phyloP scores from a whole-genome alignment of 2,113 vertebrate species.

The Aegotheles bennettii region DNA sequence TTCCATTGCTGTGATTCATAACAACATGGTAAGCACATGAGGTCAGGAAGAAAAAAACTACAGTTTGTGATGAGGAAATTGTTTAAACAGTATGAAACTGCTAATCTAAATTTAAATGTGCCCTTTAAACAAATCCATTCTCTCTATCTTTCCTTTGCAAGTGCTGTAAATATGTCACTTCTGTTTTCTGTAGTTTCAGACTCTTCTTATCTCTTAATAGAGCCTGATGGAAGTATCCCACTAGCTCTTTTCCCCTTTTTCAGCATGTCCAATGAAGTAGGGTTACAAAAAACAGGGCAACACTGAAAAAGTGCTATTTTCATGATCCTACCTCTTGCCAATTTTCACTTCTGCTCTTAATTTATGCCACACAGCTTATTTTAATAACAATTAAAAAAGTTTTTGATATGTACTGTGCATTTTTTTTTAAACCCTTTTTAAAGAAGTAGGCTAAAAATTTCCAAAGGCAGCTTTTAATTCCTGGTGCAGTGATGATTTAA shows the following conservation, averaged over 20 bases:
- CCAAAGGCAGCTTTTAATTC: conserved; percentile 6
- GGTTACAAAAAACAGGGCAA: neutral
- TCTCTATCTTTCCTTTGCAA: conserved; percentile 3
- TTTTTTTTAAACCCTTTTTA: neutral
- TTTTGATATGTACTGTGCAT: neutral
- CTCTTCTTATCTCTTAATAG: conserved; percentile 9
- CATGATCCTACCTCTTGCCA: neutral
- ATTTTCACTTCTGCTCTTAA: conserved; percentile 51
- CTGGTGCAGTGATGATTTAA: conserved; percentile 32
- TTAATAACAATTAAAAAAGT: conserved; percentile 26
- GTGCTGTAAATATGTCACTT: neutral
- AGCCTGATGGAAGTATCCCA: conserved; percentile 1
- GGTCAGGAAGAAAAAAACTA: neutral
- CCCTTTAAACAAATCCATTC: neutral
- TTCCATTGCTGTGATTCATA: neutral
- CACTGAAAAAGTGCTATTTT: neutral
- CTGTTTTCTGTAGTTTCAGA: conserved; percentile 30
- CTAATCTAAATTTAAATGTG: conserved; percentile 17
- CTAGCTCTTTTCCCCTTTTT: neutral
- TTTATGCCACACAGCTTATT: conserved; percentile 19
- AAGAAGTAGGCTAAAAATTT: conserved; percentile 42
- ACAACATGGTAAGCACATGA: neutral
- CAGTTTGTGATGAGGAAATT: neutral
- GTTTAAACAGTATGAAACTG: neutral
- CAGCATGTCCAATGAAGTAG: neutral